These are phyloP conservation scores for Synanceia verrucosa DNA, from an alignment of 2,797 vertebrate species.

Conservation along the genomic window DNA sequence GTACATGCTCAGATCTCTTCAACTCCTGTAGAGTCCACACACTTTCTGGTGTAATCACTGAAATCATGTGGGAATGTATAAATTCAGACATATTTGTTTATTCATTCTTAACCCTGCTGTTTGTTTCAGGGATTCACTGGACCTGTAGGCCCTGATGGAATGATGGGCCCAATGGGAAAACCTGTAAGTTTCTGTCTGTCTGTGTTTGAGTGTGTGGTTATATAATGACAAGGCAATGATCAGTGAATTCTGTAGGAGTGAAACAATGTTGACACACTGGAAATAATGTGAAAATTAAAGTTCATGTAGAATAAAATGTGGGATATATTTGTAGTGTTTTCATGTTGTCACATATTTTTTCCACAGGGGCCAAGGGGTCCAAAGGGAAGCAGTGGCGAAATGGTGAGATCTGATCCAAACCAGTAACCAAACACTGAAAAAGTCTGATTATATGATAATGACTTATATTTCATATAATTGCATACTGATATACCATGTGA, in stretches of 20 bases:
- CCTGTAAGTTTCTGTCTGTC: conserved; percentile 83
- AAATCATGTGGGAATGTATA: background rate
- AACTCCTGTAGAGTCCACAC: background rate
- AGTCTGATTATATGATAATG: conserved; percentile 10
- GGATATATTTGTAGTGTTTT: background rate
- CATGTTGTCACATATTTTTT: conserved; percentile 6
- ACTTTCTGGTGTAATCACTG: background rate
- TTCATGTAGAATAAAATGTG: background rate
- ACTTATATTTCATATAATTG: conserved; percentile 4
- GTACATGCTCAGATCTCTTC: background rate
- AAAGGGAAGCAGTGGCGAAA: conserved; percentile 91
- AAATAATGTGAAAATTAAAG: background rate
- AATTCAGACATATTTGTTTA: background rate
- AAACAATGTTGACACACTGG: background rate
- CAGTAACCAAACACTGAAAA: conserved; percentile 4
- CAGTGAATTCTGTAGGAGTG: background rate
- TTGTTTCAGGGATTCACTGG: conserved; percentile 90
- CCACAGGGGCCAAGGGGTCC: conserved; percentile 89
- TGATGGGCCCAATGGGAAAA: conserved; percentile 89
- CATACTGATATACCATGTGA: background rate
- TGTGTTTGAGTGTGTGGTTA: conserved; percentile 11
- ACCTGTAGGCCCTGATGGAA: conserved; percentile 89
- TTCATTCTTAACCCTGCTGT: conserved; percentile 22
- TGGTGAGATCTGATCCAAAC: conserved; percentile 83
- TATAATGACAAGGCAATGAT: background rate